Base-by-base conservation (phyloP, 2,888 invertebrate genomes). In the Allophyes oxyacanthae region DNA sequence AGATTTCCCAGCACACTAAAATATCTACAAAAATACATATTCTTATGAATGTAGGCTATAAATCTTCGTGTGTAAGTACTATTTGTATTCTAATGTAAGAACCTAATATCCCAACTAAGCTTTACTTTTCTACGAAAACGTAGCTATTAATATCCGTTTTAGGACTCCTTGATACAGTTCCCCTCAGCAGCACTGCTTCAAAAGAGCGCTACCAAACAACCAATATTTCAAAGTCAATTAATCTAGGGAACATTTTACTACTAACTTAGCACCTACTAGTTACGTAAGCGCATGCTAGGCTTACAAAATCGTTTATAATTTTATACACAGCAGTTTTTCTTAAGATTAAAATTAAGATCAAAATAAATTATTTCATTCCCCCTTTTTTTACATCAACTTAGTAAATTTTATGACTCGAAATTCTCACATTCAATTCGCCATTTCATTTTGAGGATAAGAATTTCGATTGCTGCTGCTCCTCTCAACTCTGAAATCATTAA, bases 141-240 rank as follows among this genome's bases (percentile, higher is more conserved):
- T 89, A 90, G 87, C 79, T 85, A 78, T 77, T 74, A 75, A 75
- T 77, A 81, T 80, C 85, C 79, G 78, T 81, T 79, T 81, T 83
- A 82, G 79, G 81, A 85, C 72, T 81, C 77, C 84, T 84, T 79
- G 81, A 82, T 75, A 80, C 83, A 70, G 79, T 82, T 78, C 77
- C 84, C 83, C 75, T 77, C 82, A 82, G 77, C 83, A 79, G 85
- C 87, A 87, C 79, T 62, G 80, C 80, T 79, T 72, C 43, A 57
- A 67, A 76, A 78, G 46, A 74, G 67, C 72, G 67, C 75, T 72
- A 74, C 64, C 71, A 64, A 73, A 64, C 53, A 88, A 85, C 91
- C 93, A 95, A 96, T 95, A 95, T 95, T 95, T 96, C 96, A 95
- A 96, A 96, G 96, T 96, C 96, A 96, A 96, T 96, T 96, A 96